phyloP scores from a whole-genome alignment of 1,140 invertebrate species.

The Drosophila hydei region DNA sequence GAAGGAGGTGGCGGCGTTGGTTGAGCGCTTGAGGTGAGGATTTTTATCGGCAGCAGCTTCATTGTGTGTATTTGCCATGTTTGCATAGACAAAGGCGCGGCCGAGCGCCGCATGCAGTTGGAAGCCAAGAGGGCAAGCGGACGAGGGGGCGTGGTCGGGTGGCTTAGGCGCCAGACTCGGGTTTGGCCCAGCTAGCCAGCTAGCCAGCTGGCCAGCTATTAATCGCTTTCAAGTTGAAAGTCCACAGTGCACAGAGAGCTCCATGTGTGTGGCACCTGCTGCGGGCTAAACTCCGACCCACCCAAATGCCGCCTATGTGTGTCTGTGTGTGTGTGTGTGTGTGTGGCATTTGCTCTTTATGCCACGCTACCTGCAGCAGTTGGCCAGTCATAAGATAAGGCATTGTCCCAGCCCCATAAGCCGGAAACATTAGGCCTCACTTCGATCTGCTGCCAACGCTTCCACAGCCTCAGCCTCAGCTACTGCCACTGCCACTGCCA shows the following conservation, averaged over 20 bases:
- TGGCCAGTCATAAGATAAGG: slow-evolving; percentile 26
- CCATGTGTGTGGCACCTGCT: slow-evolving; percentile 58
- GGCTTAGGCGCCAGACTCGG: slow-evolving; percentile 33
- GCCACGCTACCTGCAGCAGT: slow-evolving; percentile 13
- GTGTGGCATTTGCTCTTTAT: slow-evolving; percentile 9
- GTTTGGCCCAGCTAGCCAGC: slow-evolving; percentile 10
- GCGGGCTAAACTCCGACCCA: slow-evolving; percentile 35
- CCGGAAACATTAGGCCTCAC: slow-evolving; percentile 31
- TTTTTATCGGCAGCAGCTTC: slow-evolving; percentile 70
- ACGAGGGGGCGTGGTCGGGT: background rate
- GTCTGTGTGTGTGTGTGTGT: background rate
- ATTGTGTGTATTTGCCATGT: slow-evolving; percentile 46
- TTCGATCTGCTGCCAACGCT: slow-evolving; percentile 27
- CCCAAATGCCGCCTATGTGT: slow-evolving; percentile 18
- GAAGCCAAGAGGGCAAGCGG: too few species aligned
- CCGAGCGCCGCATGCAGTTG: background rate
- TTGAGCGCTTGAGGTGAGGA: slow-evolving; percentile 44
- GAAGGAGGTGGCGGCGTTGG: slow-evolving; percentile 17
- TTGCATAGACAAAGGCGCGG: slow-evolving; percentile 47
- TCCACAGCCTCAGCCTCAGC: slow-evolving; percentile 4
- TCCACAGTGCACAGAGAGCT: slow-evolving; percentile 25
- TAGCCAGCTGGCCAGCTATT: slow-evolving; percentile 35
- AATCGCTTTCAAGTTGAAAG: slow-evolving; percentile 39
- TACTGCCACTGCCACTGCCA: slow-evolving; percentile 1
- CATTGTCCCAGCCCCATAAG: slow-evolving; percentile 15